Base-by-base conservation (phyloP, 30 jellyfish, hydroid and myxozoan species). In the Hydractinia symbiolongicarpus region DNA sequence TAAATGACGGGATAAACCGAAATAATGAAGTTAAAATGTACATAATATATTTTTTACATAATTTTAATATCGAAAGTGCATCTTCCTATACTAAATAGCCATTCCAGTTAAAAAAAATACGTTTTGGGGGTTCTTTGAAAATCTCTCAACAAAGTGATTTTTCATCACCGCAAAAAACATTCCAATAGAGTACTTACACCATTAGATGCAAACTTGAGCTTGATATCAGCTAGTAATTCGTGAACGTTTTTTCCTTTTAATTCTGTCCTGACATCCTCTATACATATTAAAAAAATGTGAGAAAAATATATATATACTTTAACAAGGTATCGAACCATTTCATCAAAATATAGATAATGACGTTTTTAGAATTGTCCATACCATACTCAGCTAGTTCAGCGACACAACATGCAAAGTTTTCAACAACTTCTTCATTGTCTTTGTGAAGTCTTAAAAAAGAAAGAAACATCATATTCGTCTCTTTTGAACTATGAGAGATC, bases 331-430 rank as follows among this genome's bases (percentile, higher is more conserved):
- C 44, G 44, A 30, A 30, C 44, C 44, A 30, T 30, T 30, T 30
- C 2, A 30, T 30, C 44, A 30, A 2, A 30, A 30, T 30, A 30
- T 30, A 30, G 44, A 30, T 30, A 30, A 30, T 30, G n/a, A n/a
- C n/a, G 44, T 30, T 30, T 30, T 30, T 30, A 30, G 44, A 30
- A 30, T 44, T 61, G n/a, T 9, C 10, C 86, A 60, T 84, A 89
- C 97, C 97, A 81, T 89, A 89, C 50, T 79, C 89, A 55, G 89
- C 95, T 54, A 89, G 86, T 64, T 84, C 97, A 20, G 93, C 81
- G 16, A 89, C 77, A 14, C 83, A 88, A 61, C 77, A 69, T 30
- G 92, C 78, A 70, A 84, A 89, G 72, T 84, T 89, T 54, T 89
- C 97, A 17, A 85, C 92, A 40, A 89, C 97, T 9, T 85, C 97